Conservation (phyloP, 1,140 invertebrate genomes). For the Penaeus vannamei region DNA sequence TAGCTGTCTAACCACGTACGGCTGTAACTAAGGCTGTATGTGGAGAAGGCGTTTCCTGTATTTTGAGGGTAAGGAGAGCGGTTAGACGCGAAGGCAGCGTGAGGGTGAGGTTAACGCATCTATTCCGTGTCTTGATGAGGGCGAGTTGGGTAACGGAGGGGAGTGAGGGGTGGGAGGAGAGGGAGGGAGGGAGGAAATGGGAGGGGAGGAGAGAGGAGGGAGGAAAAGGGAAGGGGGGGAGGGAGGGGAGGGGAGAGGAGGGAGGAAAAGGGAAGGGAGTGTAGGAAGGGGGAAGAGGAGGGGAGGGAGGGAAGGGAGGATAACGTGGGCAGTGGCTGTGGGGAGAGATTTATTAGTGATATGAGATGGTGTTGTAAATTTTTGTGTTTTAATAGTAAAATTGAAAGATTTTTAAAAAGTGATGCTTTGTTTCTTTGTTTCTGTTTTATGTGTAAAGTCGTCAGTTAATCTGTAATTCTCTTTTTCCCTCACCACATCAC, state of each 20-base stretch:
- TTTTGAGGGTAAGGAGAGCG: not conserved
- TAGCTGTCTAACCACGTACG: no score
- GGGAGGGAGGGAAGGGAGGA: not conserved
- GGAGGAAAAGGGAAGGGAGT: not conserved
- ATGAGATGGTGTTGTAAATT: no score
- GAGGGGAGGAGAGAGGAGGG: not conserved
- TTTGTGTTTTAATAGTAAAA: no score
- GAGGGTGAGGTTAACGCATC: not conserved
- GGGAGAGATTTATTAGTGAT: no score
- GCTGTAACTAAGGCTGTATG: no score
- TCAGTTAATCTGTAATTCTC: no score
- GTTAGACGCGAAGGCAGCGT: not conserved
- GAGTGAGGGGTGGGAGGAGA: not conserved
- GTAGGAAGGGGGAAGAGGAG: not conserved
- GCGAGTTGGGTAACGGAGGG: not conserved
- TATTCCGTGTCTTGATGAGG: not conserved
- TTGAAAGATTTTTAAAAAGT: no score
- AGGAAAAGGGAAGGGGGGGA: not conserved
- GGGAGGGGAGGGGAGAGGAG: not conserved
- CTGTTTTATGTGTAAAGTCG: no score
- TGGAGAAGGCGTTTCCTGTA: no score
- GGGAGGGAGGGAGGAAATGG: not conserved
- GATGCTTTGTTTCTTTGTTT: no score
- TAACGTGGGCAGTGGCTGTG: not conserved
- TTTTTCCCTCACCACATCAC: no score